Percentiles rank a stretch among this genome's conserved stretches.
phyloP scores from a whole-genome alignment of 2,797 vertebrate species.

The Myotis vivesi region DNA sequence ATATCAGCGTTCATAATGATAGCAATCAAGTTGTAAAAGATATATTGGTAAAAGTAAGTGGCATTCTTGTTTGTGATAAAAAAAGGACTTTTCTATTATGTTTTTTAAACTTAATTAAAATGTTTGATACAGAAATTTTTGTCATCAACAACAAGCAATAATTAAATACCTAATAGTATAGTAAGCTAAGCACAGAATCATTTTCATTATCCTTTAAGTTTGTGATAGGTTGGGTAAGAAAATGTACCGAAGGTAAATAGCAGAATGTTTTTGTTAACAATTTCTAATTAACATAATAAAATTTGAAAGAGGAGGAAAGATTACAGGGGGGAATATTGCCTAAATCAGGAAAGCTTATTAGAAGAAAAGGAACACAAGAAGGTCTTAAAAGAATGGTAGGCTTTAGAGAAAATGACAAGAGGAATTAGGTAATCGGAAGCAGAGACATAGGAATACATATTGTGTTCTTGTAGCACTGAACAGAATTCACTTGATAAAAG shows the following conservation, averaged over 20 bases:
- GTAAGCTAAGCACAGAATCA: background rate
- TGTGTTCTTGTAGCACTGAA: background rate
- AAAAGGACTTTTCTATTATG: background rate
- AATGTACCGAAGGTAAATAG: background rate
- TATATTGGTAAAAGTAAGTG: conserved; percentile 95
- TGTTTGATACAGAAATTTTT: conserved; percentile 2
- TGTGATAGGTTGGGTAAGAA: conserved; percentile 14
- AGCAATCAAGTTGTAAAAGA: conserved; percentile 97
- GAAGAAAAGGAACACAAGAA: background rate
- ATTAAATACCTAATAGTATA: background rate
- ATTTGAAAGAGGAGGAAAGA: background rate
- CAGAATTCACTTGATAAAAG: background rate
- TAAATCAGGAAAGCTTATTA: background rate
- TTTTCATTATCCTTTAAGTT: conserved; percentile 12
- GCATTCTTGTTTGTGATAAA: background rate
- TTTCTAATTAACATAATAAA: background rate
- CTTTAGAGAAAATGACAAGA: background rate
- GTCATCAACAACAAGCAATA: background rate
- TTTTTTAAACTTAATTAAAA: conserved; percentile 41
- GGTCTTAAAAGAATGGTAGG: background rate
- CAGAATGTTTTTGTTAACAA: background rate
- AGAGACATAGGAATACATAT: background rate
- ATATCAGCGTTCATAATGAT: conserved; percentile 99
- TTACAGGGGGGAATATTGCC: background rate
- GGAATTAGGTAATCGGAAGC: background rate